Percentiles rank a stretch among this genome's conserved stretches.
phyloP scores from a whole-genome alignment of 1,140 invertebrate species.

The Diorhabda carinulata region DNA sequence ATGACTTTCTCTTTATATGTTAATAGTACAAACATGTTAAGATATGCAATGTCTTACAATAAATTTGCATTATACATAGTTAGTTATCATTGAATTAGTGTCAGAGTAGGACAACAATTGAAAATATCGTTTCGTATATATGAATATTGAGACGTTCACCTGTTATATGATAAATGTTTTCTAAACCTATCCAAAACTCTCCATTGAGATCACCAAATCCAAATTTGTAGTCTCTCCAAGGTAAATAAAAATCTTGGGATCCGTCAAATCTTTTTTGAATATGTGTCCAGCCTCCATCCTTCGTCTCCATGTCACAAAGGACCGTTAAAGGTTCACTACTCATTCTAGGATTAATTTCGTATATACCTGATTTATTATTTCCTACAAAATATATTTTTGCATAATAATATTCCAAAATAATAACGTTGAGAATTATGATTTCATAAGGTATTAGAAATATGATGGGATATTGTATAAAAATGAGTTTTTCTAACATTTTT shows the following conservation, averaged over 20 bases:
- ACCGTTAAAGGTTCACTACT: slow-evolving; percentile 54
- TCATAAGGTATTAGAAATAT: no score
- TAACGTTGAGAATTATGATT: no score
- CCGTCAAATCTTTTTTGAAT: slow-evolving; percentile 61
- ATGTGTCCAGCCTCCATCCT: slow-evolving; percentile 59
- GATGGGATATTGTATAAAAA: no score
- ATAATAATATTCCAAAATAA: no score
- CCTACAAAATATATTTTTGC: background rate
- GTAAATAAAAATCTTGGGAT: slow-evolving; percentile 58
- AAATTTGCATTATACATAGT: no score
- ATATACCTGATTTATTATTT: slow-evolving; percentile 43
- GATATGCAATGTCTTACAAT: no score
- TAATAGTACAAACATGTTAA: no score
- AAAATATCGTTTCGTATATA: background rate
- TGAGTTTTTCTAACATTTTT: no score
- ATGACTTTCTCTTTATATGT: no score
- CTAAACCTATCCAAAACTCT: slow-evolving; percentile 53
- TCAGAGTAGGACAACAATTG: no score
- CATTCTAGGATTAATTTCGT: slow-evolving; percentile 21
- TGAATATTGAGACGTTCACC: slow-evolving; percentile 20
- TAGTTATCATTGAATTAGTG: no score
- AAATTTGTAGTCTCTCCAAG: slow-evolving; percentile 60
- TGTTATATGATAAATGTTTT: slow-evolving; percentile 48
- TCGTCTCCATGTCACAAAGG: slow-evolving; percentile 56
- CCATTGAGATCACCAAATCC: slow-evolving; percentile 52